Percentiles rank a stretch among this genome's conserved stretches.
These are phyloP conservation scores for Heliconius ethilla DNA, from an alignment of 2,888 invertebrate species.

Conservation along the genomic window DNA sequence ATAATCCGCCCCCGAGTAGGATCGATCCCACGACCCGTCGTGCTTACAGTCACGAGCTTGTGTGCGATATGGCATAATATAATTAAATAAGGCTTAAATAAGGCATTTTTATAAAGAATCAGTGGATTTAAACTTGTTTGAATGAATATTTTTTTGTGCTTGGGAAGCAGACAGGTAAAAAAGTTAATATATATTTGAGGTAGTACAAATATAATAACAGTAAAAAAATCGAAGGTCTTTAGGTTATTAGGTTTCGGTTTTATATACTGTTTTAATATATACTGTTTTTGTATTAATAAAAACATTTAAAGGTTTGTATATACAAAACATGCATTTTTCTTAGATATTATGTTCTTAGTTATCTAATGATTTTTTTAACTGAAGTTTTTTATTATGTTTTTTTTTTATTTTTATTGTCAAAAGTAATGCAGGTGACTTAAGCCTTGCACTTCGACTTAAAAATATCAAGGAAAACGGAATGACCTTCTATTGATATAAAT, in stretches of 20 bases:
- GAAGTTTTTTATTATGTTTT: not conserved
- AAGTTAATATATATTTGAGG: not conserved
- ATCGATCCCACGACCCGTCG: too few species aligned
- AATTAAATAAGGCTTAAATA: too few species aligned
- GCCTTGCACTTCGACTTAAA: not conserved
- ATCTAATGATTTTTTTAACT: not conserved
- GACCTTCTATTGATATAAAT: not conserved
- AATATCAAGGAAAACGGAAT: not conserved
- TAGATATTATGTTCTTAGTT: not conserved
- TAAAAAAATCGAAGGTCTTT: constrained; percentile 13
- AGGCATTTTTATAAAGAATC: not conserved
- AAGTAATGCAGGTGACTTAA: not conserved
- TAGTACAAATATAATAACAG: constrained; percentile 1
- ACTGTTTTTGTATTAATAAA: too few species aligned
- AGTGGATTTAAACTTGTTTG: not conserved
- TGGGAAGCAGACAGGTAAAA: not conserved
- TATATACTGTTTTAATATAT: too few species aligned
- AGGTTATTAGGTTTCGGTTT: not conserved
- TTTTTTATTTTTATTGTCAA: not conserved
- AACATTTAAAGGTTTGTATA: not conserved
- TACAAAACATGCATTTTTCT: not conserved
- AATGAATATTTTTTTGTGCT: not conserved
- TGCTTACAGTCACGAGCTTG: too few species aligned
- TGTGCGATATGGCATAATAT: too few species aligned
- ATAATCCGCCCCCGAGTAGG: too few species aligned